Evolutionary conservation across 2,797 vertebrate species (phyloP), one percentile per base, ranked within the genome.

Genomic region (Trematomus bernacchii): DNA sequence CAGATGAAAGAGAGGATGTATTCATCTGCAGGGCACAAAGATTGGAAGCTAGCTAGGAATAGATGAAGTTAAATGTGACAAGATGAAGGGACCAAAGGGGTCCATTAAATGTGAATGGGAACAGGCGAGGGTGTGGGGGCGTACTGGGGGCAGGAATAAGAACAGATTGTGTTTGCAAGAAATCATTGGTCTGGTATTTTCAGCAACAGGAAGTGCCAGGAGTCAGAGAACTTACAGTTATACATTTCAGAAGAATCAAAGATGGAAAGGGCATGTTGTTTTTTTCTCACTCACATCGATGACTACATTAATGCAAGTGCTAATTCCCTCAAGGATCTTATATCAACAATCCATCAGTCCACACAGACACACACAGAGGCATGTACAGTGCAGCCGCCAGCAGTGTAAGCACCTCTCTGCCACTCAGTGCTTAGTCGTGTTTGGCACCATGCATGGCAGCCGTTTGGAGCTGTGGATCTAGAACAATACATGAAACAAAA

Each of bases 41-140:
- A 81, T 72, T 44, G 23, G 51, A 78, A 37, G 76, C 53, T 47
- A 52, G 74, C 61, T 52, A 37, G 81, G 76, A 85, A 88, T 70
- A 81, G 72, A 85, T 87, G 53, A 85, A 83, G 86, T 82, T 87
- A 73, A 84, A 84, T 87, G 86, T 90, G 82, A 82, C 76, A 83
- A 87, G 81, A 84, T 80, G 84, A 81, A 83, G 80, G 65, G 83
- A 87, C 76, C 74, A 71, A 85, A 83, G 66, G 73, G 81, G 48
- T 73, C 79, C 77, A 90, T 90, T 91, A 91, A 89, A 90, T 85
- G 77, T 84, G 90, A 89, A 90, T 90, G 64, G 62, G 67, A 79
- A 76, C 63, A 61, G 71, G 80, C 7, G 51, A 53, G 40, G 73
- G 66, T 68, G 46, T 59, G 66, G 58, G 73, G 77, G 54, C 48